Conservation (phyloP, 2,888 invertebrate species). For the Corythucha ciliata region DNA sequence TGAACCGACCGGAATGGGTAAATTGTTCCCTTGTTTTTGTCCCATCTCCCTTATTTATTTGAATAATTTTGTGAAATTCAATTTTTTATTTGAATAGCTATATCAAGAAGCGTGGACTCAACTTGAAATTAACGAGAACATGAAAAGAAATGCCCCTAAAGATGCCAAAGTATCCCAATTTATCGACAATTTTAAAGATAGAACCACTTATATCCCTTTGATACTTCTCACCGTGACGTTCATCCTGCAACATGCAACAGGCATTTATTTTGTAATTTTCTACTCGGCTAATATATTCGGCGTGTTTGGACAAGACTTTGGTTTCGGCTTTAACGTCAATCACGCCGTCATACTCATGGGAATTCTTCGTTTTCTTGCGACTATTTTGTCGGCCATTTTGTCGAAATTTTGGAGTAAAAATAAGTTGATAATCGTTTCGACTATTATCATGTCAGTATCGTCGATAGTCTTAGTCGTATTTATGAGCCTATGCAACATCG, state of each 20-base stretch:
- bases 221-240: constrained; percentile 45
- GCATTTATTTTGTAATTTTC: constrained; percentile 50
- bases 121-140: constrained; percentile 23
- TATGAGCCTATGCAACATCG: no score
- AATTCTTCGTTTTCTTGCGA: constrained; percentile 46
- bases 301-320: constrained; percentile 44
- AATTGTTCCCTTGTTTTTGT: no score
- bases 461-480: no score
- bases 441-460: no score
- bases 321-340: constrained; percentile 44
- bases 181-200: constrained; percentile 35
- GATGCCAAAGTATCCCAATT: constrained; percentile 4
- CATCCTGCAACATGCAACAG: constrained; percentile 49
- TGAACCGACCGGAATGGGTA: constrained; percentile 28
- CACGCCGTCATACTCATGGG: constrained; percentile 46
- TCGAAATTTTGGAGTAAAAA: no score
- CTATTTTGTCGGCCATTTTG: constrained; percentile 44
- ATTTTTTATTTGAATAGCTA: constrained; percentile 26
- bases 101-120: constrained; percentile 30
- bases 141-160: constrained; percentile 7
- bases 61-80: no score
- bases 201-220: constrained; percentile 46
- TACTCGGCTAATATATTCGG: constrained; percentile 49
- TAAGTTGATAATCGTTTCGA: no score
- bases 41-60: no score